A percentile compares a stretch with the other conserved stretches of the same genome.
Evolutionary conservation across 2,113 vertebrate species (phyloP).

Genomic region (Junco hyemalis): DNA sequence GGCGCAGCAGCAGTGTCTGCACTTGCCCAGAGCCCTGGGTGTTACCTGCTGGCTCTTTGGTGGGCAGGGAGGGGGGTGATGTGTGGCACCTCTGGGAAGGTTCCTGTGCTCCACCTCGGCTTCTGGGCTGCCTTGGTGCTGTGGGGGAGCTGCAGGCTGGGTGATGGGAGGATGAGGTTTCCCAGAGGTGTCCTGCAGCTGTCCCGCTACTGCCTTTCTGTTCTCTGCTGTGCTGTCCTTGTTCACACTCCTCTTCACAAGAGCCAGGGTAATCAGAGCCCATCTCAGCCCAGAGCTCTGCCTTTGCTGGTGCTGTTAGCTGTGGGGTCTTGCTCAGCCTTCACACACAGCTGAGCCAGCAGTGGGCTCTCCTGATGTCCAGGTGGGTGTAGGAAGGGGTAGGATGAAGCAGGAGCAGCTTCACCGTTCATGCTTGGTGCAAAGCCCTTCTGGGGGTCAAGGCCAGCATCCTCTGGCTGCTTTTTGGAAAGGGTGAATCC

Average conservation of each 20-base stretch:
- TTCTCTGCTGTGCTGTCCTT: neutral
- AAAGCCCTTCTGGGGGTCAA: accelerated
- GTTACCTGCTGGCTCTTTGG: neutral
- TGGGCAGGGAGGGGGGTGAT: neutral
- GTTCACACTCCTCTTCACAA: accelerated
- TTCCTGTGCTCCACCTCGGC: accelerated
- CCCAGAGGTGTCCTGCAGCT: neutral
- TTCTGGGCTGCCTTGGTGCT: accelerated
- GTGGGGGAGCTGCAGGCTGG: neutral
- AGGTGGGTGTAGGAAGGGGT: accelerated
- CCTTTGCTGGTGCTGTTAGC: accelerated
- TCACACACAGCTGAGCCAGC: too few relatives aligned
- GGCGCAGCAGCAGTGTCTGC: too few relatives aligned
- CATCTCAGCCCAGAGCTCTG: neutral
- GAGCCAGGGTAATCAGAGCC: neutral
- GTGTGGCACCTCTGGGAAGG: accelerated
- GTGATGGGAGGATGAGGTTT: accelerated
- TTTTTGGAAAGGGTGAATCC: neutral
- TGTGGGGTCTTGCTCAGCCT: neutral
- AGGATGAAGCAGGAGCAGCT: neutral
- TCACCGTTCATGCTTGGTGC: accelerated
- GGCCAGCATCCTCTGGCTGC: accelerated
- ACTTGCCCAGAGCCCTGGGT: neutral
- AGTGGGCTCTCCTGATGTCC: accelerated
- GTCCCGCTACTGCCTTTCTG: accelerated